phyloP scores from a whole-genome alignment of 2,888 invertebrate genomes.

The Stegana nigrithorax region DNA sequence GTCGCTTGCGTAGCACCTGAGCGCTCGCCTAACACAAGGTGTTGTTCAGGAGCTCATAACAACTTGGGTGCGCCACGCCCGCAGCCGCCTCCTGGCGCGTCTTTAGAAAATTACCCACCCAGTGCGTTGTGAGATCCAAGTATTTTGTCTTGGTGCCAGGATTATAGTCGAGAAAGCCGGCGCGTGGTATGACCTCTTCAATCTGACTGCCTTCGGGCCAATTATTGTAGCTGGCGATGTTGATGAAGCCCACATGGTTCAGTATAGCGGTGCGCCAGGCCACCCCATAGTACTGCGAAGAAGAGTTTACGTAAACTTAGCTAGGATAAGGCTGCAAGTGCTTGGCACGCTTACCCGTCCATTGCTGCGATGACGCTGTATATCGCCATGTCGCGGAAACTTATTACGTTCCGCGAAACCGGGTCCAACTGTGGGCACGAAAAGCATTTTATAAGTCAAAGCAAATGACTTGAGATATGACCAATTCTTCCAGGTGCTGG shows the following conservation, averaged over 20 bases:
- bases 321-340: background rate
- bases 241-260: slow-evolving; percentile 72
- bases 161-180: slow-evolving; percentile 71
- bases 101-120: slow-evolving; percentile 71
- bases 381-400: slow-evolving; percentile 64
- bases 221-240: slow-evolving; percentile 80
- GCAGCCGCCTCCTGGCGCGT: slow-evolving; percentile 61
- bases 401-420: slow-evolving; percentile 77
- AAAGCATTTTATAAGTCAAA: slow-evolving; percentile 72
- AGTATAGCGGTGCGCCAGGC: slow-evolving; percentile 74
- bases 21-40: slow-evolving; percentile 69
- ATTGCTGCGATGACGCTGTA: slow-evolving; percentile 66
- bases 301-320: background rate
- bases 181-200: slow-evolving; percentile 71
- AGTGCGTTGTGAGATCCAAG: slow-evolving; percentile 74
- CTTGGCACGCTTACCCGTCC: slow-evolving; percentile 56
- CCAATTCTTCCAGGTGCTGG: slow-evolving; percentile 75
- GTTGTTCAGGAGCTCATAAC: slow-evolving; percentile 67
- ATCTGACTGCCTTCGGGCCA: slow-evolving; percentile 83
- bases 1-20: slow-evolving; percentile 14
- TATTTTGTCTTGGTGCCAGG: slow-evolving; percentile 74
- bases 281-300: slow-evolving; percentile 72
- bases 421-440: slow-evolving; percentile 78
- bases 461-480: slow-evolving; percentile 71
- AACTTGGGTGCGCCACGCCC: slow-evolving; percentile 48